Evolutionary conservation across 2,888 invertebrate genomes (phyloP).

Genomic region (Laspeyria flexula): DNA sequence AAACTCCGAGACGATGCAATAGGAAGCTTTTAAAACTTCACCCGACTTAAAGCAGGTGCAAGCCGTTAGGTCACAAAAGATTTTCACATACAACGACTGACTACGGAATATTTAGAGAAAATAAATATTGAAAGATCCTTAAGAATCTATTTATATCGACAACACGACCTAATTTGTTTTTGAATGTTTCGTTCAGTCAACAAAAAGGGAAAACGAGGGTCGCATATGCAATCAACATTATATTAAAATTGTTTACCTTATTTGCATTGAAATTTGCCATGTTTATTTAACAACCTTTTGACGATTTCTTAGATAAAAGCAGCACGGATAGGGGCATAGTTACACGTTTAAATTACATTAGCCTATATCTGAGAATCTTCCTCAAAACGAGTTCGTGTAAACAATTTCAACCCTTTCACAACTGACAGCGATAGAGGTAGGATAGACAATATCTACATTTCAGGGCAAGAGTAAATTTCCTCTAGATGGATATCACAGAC

Average conservation of each 20-base stretch:
- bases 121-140: not conserved
- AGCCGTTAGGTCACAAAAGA: conserved; percentile 1
- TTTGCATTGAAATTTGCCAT: not conserved
- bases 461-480: conserved; percentile 38
- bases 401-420: conserved; percentile 42
- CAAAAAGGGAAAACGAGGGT: too few relatives aligned
- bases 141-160: too few relatives aligned
- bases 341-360: conserved; percentile 13
- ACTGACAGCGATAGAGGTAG: conserved; percentile 23
- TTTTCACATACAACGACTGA: not conserved
- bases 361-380: conserved; percentile 22
- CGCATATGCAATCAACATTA: too few relatives aligned
- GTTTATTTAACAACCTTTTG: not conserved
- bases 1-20: conserved; percentile 17
- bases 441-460: conserved; percentile 36
- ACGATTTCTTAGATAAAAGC: not conserved
- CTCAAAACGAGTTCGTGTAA: conserved; percentile 24
- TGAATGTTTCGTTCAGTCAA: too few relatives aligned
- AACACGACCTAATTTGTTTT: too few relatives aligned
- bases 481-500: conserved; percentile 41
- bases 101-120: not conserved
- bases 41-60: conserved; percentile 10
- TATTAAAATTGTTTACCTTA: not conserved
- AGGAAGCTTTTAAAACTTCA: conserved; percentile 17
- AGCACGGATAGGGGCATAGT: conserved; percentile 3